Conservation (phyloP, 2,888 invertebrate genomes). For the Nemotelus nigrinus region DNA sequence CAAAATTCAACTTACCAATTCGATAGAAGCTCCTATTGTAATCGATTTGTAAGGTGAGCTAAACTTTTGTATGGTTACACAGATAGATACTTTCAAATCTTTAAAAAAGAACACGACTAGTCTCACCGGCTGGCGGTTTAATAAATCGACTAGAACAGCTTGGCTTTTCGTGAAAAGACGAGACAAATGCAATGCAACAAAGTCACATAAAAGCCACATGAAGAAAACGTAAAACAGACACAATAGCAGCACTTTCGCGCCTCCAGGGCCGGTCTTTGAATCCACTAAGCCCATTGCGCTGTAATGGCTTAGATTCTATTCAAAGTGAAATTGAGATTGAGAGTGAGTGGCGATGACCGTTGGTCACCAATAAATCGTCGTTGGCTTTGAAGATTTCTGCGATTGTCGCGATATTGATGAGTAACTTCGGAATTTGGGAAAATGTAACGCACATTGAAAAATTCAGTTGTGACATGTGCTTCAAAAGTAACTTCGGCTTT, state of each 20-base stretch:
- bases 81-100: too few species aligned
- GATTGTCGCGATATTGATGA: neutral
- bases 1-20: too few species aligned
- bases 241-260: conserved; percentile 23
- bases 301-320: conserved; percentile 8
- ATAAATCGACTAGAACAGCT: neutral
- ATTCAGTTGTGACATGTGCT: neutral
- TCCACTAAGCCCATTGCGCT: conserved; percentile 12
- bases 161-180: neutral
- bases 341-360: conserved; percentile 18
- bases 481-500: too few species aligned
- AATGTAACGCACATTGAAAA: neutral
- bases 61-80: too few species aligned
- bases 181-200: conserved; percentile 3
- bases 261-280: conserved; percentile 9
- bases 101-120: too few species aligned
- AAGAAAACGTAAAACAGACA: neutral
- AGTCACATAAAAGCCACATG: neutral
- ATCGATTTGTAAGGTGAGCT: too few species aligned
- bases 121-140: neutral
- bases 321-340: conserved; percentile 28
- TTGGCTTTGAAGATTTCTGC: conserved; percentile 2
- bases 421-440: neutral
- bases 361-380: conserved; percentile 2
- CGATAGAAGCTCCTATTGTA: too few species aligned